A percentile compares a stretch with the other conserved stretches of the same genome.
Conservation (phyloP, 2,797 vertebrate genomes). For the Calcarius lapponicus region DNA sequence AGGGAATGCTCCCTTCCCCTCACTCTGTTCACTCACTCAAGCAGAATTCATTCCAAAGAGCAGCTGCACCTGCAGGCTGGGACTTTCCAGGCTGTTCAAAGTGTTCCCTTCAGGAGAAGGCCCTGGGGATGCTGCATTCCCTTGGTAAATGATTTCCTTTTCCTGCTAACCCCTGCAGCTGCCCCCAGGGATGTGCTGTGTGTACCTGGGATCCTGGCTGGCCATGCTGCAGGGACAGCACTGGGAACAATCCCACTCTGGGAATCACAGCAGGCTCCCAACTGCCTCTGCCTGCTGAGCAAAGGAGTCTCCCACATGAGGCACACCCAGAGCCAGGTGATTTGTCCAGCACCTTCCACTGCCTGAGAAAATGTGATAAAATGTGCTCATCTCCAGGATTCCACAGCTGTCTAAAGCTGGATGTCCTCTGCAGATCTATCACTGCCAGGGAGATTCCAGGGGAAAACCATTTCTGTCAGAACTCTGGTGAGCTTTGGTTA, state of each 20-base stretch:
- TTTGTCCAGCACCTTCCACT: neutral
- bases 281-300: neutral
- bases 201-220: neutral
- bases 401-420: neutral
- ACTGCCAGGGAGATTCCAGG: neutral
- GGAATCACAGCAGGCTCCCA: neutral
- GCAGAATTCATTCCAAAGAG: neutral
- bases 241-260: neutral
- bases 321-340: neutral
- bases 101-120: neutral
- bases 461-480: neutral
- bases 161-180: neutral
- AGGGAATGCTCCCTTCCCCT: neutral
- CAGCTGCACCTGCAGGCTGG: neutral
- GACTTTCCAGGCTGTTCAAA: neutral
- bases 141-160: neutral
- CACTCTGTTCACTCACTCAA: neutral
- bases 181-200: neutral
- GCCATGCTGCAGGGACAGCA: neutral
- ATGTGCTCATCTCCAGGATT: neutral
- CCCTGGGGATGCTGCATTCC: neutral
- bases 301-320: fast-evolving
- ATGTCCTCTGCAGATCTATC: neutral
- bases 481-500: neutral
- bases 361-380: fast-evolving